phyloP scores from a whole-genome alignment of 2,797 vertebrate species.

The Pampus argenteus region DNA sequence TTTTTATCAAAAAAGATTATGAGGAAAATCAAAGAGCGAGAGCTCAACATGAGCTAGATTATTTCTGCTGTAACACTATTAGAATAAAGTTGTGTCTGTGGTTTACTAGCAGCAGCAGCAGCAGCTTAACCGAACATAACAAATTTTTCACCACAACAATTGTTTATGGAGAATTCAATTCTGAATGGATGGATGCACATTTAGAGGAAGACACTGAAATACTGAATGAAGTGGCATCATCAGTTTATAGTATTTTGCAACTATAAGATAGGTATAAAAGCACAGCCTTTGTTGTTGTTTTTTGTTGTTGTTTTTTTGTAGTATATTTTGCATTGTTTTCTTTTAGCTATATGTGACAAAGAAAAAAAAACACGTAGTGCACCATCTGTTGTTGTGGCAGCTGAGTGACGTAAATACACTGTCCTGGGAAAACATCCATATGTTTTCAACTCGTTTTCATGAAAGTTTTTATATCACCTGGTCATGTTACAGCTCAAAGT shows the following conservation, averaged over 20 bases:
- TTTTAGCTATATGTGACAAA: not conserved
- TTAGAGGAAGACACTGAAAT: not conserved
- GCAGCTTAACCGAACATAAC: not conserved
- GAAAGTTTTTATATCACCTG: not conserved
- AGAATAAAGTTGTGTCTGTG: not conserved
- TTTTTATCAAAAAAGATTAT: not conserved
- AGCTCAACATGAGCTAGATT: not conserved
- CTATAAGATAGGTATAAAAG: not conserved
- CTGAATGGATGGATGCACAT: not conserved
- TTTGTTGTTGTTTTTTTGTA: too few species aligned
- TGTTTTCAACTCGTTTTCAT: not conserved
- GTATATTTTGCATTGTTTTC: not conserved
- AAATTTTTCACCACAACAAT: not conserved
- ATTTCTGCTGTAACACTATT: not conserved
- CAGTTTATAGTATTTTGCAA: not conserved
- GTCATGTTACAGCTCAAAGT: not conserved
- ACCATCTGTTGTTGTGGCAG: slow-evolving; percentile 37
- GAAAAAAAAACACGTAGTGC: not conserved
- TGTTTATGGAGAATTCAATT: not conserved
- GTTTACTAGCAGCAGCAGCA: not conserved
- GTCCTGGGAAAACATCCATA: slow-evolving; percentile 22
- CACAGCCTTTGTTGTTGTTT: too few species aligned
- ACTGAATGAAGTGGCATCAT: not conserved
- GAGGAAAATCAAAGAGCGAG: not conserved
- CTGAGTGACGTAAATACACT: slow-evolving; percentile 4